Conservation (phyloP, 2,888 invertebrate species). For the Drosophila anomalata region DNA sequence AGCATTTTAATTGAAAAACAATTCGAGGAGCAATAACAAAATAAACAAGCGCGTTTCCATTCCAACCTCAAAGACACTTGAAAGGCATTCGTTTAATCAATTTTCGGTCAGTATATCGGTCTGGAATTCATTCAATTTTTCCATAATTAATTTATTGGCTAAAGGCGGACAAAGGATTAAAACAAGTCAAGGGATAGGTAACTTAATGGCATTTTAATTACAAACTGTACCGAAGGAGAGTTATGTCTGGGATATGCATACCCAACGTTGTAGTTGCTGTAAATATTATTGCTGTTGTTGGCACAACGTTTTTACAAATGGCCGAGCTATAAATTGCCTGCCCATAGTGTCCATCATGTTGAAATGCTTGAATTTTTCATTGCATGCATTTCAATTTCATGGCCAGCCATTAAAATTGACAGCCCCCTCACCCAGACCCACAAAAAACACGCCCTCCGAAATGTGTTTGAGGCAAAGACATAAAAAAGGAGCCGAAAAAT, state of each 20-base stretch:
- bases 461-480: conserved; percentile 50
- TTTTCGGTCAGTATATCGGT: conserved; percentile 22
- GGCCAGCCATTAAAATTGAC: conserved; percentile 73
- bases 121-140: conserved; percentile 22
- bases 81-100: conserved; percentile 51
- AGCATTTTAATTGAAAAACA: conserved; percentile 6
- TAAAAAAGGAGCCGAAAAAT: conserved; percentile 23
- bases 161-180: conserved; percentile 7
- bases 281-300: conserved; percentile 22
- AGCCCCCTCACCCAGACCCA: conserved; percentile 25
- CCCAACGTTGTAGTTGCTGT: conserved; percentile 4
- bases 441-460: conserved; percentile 28
- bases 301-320: conserved; percentile 46
- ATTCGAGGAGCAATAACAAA: not conserved
- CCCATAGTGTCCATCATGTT: conserved; percentile 69
- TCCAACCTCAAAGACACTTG: conserved; percentile 21
- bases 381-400: conserved; percentile 75
- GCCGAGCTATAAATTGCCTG: conserved; percentile 64
- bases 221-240: conserved; percentile 37
- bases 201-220: conserved; percentile 70
- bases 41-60: not conserved
- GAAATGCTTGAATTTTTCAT: conserved; percentile 73
- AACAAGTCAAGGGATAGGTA: conserved; percentile 21
- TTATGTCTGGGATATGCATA: not conserved
- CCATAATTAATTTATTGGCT: conserved; percentile 32